phyloP scores from a whole-genome alignment of 2,888 invertebrate genomes.

The Habroteleia sp. region DNA sequence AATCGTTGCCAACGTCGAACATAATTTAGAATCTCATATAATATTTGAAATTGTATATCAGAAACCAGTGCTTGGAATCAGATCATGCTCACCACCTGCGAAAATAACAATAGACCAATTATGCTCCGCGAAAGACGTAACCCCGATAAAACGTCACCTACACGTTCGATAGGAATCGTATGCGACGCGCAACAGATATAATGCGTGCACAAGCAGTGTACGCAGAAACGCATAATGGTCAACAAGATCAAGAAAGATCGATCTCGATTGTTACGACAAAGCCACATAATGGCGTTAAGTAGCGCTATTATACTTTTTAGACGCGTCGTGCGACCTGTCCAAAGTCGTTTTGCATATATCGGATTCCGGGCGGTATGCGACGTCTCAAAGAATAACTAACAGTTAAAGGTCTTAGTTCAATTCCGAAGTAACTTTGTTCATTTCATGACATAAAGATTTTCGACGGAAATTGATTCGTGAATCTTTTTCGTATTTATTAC shows the following conservation, averaged over 20 bases:
- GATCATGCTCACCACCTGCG: conserved; percentile 60
- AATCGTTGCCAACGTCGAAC: conserved; percentile 3
- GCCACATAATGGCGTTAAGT: conserved; percentile 68
- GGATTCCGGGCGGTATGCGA: conserved; percentile 48
- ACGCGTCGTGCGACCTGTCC: conserved; percentile 51
- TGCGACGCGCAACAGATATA: conserved; percentile 53
- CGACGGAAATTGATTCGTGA: neutral
- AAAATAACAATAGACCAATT: conserved; percentile 76
- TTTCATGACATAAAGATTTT: neutral
- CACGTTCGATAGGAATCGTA: conserved; percentile 71
- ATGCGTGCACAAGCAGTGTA: conserved; percentile 60
- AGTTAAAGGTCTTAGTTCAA: conserved; percentile 10
- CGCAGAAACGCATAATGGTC: conserved; percentile 63
- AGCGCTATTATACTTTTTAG: conserved; percentile 66
- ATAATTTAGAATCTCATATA: conserved; percentile 40
- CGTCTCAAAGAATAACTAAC: conserved; percentile 45
- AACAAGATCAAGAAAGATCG: conserved; percentile 59
- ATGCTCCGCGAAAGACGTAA: conserved; percentile 66
- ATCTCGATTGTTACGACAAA: conserved; percentile 66
- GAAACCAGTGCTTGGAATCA: conserved; percentile 30
- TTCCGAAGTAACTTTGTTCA: conserved; percentile 9
- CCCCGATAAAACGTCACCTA: conserved; percentile 72
- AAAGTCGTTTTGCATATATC: conserved; percentile 60
- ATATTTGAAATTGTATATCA: conserved; percentile 50
- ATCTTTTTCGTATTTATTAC: too few species aligned